phyloP scores from a whole-genome alignment of 92 coral and sea anemone species.

The Parazoanthus swiftii region DNA sequence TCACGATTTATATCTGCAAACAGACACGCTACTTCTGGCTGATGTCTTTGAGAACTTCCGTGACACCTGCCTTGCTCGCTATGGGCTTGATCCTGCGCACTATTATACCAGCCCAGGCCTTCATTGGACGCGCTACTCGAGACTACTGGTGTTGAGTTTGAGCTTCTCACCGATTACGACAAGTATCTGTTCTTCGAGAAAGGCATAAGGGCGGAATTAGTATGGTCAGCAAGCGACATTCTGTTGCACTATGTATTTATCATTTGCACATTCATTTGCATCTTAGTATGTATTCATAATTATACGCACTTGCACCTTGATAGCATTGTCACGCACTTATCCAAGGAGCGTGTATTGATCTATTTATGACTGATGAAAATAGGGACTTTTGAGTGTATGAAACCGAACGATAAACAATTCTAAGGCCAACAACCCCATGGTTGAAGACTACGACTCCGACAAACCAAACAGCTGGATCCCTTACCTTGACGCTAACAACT shows the following conservation, averaged over 20 bases:
- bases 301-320: too few relatives aligned
- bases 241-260: too few relatives aligned
- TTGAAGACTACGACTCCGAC: not conserved
- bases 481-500: slow-evolving; percentile 7
- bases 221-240: not conserved
- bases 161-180: too few relatives aligned
- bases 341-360: too few relatives aligned
- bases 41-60: not conserved
- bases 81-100: not conserved
- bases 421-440: slow-evolving; percentile 10
- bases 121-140: not conserved
- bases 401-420: too few relatives aligned
- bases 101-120: slow-evolving; percentile 4
- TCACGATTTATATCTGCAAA: too few relatives aligned
- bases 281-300: too few relatives aligned
- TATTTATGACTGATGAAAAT: too few relatives aligned
- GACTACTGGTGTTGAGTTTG: too few relatives aligned
- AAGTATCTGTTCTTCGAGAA: slow-evolving; percentile 1
- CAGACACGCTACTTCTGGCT: not conserved
- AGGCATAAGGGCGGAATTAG: not conserved
- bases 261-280: too few relatives aligned
- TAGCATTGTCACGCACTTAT: too few relatives aligned
- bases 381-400: too few relatives aligned
- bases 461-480: not conserved
- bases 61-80: not conserved